These are phyloP conservation scores for Pygoscelis antarcticus DNA, from an alignment of 2,113 vertebrate genomes.

Conservation along the genomic window DNA sequence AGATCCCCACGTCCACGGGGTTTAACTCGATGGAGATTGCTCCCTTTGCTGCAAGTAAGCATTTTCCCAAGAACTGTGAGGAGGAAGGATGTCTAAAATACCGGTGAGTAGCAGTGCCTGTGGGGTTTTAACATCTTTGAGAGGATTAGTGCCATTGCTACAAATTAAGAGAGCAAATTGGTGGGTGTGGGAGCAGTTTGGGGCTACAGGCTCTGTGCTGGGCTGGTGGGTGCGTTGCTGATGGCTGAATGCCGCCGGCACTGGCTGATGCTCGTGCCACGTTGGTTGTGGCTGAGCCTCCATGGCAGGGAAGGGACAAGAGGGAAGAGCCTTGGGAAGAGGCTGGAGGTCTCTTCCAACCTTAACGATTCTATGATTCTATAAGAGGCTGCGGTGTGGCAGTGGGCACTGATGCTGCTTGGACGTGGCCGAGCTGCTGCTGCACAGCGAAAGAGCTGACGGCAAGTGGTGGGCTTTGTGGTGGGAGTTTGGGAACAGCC, in stretches of 20 bases:
- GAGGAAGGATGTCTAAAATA: background rate
- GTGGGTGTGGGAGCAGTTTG: background rate
- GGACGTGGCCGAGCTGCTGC: background rate
- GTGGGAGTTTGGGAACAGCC: background rate
- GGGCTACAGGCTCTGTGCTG: background rate
- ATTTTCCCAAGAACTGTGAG: background rate
- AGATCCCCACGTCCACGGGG: background rate
- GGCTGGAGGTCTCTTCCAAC: background rate
- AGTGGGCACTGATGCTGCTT: background rate
- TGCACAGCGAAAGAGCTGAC: background rate
- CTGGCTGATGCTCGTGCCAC: background rate
- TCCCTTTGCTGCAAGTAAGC: background rate
- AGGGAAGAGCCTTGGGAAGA: background rate
- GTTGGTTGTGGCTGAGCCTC: background rate
- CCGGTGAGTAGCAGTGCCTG: background rate
- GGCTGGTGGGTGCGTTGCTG: background rate
- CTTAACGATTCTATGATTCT: too few relatives aligned
- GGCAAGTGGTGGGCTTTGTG: background rate
- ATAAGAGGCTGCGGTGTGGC: background rate
- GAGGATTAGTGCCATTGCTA: background rate
- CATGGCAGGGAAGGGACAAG: background rate
- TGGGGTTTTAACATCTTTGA: background rate
- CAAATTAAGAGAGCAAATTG: background rate
- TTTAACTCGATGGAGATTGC: background rate
- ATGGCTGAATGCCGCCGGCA: accelerated